Percentiles rank a stretch among this genome's conserved stretches.
phyloP scores from a whole-genome alignment of 2,797 vertebrate species.

The Myripristis murdjan region DNA sequence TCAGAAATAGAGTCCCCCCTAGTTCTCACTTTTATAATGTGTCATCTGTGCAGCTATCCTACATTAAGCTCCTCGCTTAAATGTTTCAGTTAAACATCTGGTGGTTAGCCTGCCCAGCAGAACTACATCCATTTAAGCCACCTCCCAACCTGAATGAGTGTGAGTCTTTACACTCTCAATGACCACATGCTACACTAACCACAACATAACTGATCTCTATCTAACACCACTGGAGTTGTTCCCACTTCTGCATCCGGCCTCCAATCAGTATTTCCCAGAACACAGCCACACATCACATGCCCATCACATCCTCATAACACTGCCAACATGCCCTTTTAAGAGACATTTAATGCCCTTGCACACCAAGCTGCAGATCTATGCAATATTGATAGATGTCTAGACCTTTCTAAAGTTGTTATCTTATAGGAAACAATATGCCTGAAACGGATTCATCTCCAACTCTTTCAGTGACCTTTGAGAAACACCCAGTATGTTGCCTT shows the following conservation, averaged over 20 bases:
- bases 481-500: constrained; percentile 1
- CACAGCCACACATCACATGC: constrained; percentile 7
- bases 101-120: constrained; percentile 7
- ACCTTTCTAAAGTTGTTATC: constrained; percentile 5
- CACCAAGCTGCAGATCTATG: not conserved
- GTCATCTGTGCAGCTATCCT: constrained; percentile 1
- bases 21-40: not conserved
- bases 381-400: not conserved
- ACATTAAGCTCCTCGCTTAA: constrained; percentile 32
- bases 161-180: constrained; percentile 30
- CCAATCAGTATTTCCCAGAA: constrained; percentile 23
- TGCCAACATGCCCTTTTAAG: constrained; percentile 26
- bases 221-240: constrained; percentile 18
- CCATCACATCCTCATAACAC: constrained; percentile 23
- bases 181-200: constrained; percentile 14
- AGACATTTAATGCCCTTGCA: constrained; percentile 20
- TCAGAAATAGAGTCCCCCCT: constrained; percentile 36
- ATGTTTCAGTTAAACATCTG: constrained; percentile 50
- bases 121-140: not conserved
- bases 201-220: constrained; percentile 22
- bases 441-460: not conserved
- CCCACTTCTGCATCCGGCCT: constrained; percentile 32
- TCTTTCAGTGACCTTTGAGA: not conserved
- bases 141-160: not conserved
- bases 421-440: constrained; percentile 16